Percentiles rank a stretch among this genome's conserved stretches.
Conservation (phyloP, 2,797 vertebrate genomes). For the Moxostoma hubbsi region DNA sequence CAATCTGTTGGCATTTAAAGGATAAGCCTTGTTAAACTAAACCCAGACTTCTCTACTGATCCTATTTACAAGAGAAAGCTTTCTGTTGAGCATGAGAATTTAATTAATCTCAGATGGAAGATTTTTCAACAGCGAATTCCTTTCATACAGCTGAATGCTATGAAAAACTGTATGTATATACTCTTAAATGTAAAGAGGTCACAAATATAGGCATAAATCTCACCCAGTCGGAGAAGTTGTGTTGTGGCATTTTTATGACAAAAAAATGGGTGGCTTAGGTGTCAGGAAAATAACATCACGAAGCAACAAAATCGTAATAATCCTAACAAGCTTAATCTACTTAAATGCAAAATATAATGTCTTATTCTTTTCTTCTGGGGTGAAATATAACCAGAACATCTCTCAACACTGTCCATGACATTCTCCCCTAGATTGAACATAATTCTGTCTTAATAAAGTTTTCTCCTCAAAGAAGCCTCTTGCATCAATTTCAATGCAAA, state of each 20-base stretch:
- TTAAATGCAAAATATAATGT: neutral
- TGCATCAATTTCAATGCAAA: slow-evolving; percentile 37
- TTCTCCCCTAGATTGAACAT: neutral
- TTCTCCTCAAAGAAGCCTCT: slow-evolving; percentile 36
- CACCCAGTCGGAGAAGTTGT: too few species aligned
- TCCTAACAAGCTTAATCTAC: neutral
- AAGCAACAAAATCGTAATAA: neutral
- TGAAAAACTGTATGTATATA: too few species aligned
- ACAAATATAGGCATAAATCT: too few species aligned
- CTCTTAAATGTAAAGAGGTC: too few species aligned
- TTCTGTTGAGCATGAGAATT: slow-evolving; percentile 39
- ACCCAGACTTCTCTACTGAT: slow-evolving; percentile 1
- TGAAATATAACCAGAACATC: neutral
- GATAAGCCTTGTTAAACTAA: slow-evolving; percentile 3
- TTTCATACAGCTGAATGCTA: neutral
- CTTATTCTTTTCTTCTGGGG: neutral
- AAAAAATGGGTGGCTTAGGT: neutral
- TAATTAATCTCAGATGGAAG: slow-evolving; percentile 32
- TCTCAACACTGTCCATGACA: neutral
- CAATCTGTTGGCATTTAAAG: slow-evolving; percentile 19
- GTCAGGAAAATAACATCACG: too few species aligned
- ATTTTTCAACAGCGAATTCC: slow-evolving; percentile 44
- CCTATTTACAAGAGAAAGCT: slow-evolving; percentile 26
- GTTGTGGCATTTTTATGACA: neutral
- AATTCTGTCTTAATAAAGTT: neutral